Conservation (phyloP, 2,888 invertebrate genomes). For the Aphodius sticticus region DNA sequence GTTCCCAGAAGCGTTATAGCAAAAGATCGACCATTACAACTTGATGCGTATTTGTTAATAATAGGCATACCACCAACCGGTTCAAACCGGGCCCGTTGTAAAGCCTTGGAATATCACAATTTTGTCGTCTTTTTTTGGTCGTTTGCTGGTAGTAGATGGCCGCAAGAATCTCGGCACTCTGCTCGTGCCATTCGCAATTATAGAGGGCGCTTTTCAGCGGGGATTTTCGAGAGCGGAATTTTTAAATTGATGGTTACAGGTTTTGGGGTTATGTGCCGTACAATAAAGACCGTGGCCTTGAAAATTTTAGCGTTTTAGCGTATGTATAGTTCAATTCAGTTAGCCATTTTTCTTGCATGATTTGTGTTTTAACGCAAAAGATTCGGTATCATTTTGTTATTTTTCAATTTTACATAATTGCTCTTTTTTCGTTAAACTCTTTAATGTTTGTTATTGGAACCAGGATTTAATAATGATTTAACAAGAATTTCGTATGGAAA, state of each 20-base stretch:
- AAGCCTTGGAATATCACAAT: background rate
- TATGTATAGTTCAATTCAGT: too few species aligned
- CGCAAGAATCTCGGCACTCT: slow-evolving; percentile 6
- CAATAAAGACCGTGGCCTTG: background rate
- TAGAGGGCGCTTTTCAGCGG: background rate
- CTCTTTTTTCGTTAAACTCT: too few species aligned
- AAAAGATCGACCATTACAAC: background rate
- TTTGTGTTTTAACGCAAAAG: too few species aligned
- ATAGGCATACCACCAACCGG: background rate
- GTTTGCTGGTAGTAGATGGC: background rate
- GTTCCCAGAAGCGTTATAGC: background rate
- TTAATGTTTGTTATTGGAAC: too few species aligned
- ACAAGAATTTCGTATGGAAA: too few species aligned
- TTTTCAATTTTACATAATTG: too few species aligned
- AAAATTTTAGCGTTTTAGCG: background rate
- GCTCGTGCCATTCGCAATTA: slow-evolving; percentile 5
- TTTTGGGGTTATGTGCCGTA: background rate
- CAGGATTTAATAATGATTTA: too few species aligned
- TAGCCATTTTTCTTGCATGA: too few species aligned
- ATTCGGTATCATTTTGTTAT: too few species aligned
- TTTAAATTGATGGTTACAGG: background rate
- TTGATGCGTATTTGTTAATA: background rate
- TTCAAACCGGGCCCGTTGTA: background rate
- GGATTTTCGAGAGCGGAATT: background rate
- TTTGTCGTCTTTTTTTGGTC: background rate